Evolutionary conservation across 2,797 vertebrate genomes (phyloP).

Genomic region (Liparis tanakae): DNA sequence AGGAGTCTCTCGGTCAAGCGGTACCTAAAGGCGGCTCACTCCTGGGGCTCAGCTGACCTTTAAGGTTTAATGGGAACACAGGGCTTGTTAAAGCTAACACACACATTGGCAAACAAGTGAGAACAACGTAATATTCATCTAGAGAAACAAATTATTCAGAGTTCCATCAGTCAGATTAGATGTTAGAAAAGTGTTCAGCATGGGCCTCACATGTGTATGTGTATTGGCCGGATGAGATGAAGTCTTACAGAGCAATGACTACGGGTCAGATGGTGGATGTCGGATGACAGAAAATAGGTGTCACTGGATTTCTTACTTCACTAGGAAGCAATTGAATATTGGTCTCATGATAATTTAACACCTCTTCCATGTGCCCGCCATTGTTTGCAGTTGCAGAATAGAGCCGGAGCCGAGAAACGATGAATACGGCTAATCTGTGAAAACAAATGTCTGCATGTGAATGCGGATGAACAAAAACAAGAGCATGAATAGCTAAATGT

Average conservation of each 20-base stretch:
- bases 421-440: not conserved
- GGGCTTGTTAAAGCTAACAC: conserved; percentile 5
- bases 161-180: not conserved
- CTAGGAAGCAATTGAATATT: not conserved
- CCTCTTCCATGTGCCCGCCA: not conserved
- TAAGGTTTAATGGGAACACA: conserved; percentile 26
- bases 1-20: conserved; percentile 50
- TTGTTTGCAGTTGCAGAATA: not conserved
- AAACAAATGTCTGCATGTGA: not conserved
- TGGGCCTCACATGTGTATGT: not conserved
- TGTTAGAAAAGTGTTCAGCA: not conserved
- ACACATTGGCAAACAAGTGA: conserved; percentile 6
- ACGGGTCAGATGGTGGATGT: not conserved
- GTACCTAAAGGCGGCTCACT: conserved; percentile 43
- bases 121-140: not conserved
- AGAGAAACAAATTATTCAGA: not conserved
- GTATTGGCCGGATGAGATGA: not conserved
- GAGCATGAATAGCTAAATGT: not conserved
- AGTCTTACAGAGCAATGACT: not conserved
- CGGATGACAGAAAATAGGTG: not conserved
- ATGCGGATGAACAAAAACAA: not conserved
- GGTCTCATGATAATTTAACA: not conserved
- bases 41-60: conserved; percentile 20
- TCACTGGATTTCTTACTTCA: not conserved
- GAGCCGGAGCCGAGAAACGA: not conserved